phyloP scores from a whole-genome alignment of 2,797 vertebrate genomes.

The Sebastes miniatus region DNA sequence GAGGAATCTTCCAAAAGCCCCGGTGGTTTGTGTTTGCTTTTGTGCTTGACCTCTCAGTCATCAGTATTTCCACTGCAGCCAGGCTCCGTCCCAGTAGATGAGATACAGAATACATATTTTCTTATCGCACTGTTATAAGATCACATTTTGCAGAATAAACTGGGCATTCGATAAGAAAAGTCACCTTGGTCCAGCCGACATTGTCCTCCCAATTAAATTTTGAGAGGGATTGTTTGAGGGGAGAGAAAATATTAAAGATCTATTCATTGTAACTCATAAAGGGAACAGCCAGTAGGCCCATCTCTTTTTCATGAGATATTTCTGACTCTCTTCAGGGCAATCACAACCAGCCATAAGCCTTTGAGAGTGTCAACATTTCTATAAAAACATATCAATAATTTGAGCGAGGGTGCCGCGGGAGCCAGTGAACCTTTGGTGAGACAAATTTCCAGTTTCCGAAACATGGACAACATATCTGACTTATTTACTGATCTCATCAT shows the following conservation, averaged over 20 bases:
- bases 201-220: background rate
- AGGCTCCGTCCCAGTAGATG: background rate
- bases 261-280: background rate
- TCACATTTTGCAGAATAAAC: background rate
- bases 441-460: background rate
- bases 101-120: background rate
- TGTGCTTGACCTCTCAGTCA: constrained; percentile 16
- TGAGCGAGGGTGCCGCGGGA: background rate
- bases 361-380: background rate
- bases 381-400: background rate
- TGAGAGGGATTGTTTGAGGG: background rate
- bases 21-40: background rate
- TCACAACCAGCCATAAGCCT: background rate
- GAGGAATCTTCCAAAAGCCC: background rate
- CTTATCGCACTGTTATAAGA: background rate
- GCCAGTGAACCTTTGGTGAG: background rate
- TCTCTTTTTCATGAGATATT: background rate
- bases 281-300: background rate
- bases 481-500: background rate
- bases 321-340: background rate
- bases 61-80: background rate
- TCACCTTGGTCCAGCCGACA: background rate
- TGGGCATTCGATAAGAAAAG: background rate
- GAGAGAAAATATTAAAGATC: background rate
- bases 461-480: background rate